A percentile compares a stretch with the other conserved stretches of the same genome.
phyloP scores from a whole-genome alignment of 2,888 invertebrate species.

The Drosophila paramelanica region DNA sequence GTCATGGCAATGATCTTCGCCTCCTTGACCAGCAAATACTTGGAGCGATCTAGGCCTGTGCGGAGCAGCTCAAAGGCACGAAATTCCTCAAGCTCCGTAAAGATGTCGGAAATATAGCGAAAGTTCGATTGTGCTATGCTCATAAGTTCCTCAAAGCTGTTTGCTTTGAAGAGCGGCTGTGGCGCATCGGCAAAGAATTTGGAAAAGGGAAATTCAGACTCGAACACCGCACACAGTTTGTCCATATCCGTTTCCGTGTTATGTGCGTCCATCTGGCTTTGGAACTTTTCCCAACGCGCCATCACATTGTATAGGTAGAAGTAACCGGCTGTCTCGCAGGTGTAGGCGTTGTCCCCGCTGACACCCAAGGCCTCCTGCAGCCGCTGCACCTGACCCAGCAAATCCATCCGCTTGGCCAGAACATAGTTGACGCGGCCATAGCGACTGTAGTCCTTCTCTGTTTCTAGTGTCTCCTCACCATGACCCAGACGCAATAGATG shows the following conservation, averaged over 20 bases:
- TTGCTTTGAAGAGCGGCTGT: constrained; percentile 94
- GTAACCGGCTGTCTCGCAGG: constrained; percentile 99
- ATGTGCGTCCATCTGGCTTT: constrained; percentile 80
- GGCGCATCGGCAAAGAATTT: constrained; percentile 97
- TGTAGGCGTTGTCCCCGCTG: constrained; percentile 95
- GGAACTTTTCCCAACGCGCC: constrained; percentile 96
- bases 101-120: constrained; percentile 96
- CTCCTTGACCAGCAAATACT: constrained; percentile 98
- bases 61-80: constrained; percentile 98
- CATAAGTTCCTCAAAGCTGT: constrained; percentile 92
- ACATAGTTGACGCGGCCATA: constrained; percentile 99
- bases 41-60: constrained; percentile 97
- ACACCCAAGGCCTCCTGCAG: constrained; percentile 94
- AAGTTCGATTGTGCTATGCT: constrained; percentile 97
- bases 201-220: constrained; percentile 95
- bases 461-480: constrained; percentile 99
- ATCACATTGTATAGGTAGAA: constrained; percentile 97
- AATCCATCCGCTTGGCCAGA: constrained; percentile 94
- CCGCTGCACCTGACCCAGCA: constrained; percentile 94
- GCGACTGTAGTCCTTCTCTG: constrained; percentile 99
- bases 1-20: constrained; percentile 99
- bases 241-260: constrained; percentile 39
- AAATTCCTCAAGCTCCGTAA: constrained; percentile 98
- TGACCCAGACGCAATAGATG: constrained; percentile 99
- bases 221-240: constrained; percentile 86